Evolutionary conservation across 2,113 vertebrate genomes (phyloP).

Genomic region (Neogale vison): DNA sequence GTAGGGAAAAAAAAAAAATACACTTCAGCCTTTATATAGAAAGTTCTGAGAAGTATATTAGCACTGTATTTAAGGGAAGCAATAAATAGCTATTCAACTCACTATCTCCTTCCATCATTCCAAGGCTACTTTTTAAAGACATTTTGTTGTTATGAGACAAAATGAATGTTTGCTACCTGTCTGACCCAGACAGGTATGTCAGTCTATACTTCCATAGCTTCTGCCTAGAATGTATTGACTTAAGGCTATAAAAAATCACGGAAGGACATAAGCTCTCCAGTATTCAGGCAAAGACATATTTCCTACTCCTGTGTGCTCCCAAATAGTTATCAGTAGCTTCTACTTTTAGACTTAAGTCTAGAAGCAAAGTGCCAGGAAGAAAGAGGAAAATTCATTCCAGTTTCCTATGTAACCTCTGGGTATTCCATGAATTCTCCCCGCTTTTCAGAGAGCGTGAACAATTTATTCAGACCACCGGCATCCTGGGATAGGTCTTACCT

Average conservation of each 20-base stretch:
- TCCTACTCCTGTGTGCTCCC: not conserved
- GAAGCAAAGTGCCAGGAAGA: not conserved
- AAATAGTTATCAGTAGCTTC: not conserved
- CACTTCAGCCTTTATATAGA: conserved; percentile 22
- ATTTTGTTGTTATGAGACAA: conserved; percentile 70
- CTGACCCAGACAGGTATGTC: conserved; percentile 67
- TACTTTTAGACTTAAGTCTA: not conserved
- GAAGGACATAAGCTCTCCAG: not conserved
- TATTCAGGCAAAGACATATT: not conserved
- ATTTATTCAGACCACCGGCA: not conserved
- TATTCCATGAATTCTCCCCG: not conserved
- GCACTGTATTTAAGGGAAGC: conserved; percentile 54
- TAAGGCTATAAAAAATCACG: conserved; percentile 69
- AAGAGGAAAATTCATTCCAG: not conserved
- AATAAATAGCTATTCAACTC: conserved; percentile 43
- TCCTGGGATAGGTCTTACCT: not conserved
- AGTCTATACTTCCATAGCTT: conserved; percentile 71
- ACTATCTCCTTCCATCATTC: not conserved
- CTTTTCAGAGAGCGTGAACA: not conserved
- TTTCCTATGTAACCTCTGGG: not conserved
- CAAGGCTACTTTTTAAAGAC: conserved; percentile 65
- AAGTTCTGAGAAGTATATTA: conserved; percentile 45
- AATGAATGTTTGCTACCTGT: conserved; percentile 79
- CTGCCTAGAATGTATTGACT: conserved; percentile 66
- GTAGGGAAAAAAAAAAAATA: not conserved